Evolutionary conservation across 2,888 invertebrate genomes (phyloP).

Genomic region (Agyllia agylla): DNA sequence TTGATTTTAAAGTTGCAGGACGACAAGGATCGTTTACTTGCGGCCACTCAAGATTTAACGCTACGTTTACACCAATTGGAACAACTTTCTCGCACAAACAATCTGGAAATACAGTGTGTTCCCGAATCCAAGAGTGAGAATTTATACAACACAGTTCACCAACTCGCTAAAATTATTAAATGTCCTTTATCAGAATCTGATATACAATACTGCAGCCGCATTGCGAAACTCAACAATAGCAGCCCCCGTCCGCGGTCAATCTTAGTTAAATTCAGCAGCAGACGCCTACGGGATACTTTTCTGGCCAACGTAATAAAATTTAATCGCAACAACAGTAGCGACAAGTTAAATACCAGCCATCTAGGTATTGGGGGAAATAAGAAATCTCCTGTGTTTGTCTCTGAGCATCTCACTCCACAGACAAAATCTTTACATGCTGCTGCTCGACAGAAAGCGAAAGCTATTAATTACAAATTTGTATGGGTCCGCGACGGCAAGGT

Average conservation of each 20-base stretch:
- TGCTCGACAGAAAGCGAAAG: constrained; percentile 42
- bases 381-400: constrained; percentile 38
- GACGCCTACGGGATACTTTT: constrained; percentile 46
- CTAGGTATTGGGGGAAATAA: constrained; percentile 30
- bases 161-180: constrained; percentile 22
- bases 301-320: constrained; percentile 43
- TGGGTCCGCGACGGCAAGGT: constrained; percentile 63
- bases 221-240: constrained; percentile 37
- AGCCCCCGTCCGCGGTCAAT: constrained; percentile 58
- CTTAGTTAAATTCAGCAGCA: constrained; percentile 48
- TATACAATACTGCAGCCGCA: constrained; percentile 39
- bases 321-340: constrained; percentile 43
- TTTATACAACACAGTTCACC: background rate
- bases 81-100: background rate
- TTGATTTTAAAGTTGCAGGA: no score
- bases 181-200: constrained; percentile 34
- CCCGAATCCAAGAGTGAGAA: background rate
- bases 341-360: constrained; percentile 58
- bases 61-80: background rate
- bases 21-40: no score
- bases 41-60: no score
- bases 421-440: constrained; percentile 64
- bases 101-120: background rate
- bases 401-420: background rate
- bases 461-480: constrained; percentile 35